Evolutionary conservation across 2,888 invertebrate species (phyloP).

Genomic region (Clistopyga incitator): DNA sequence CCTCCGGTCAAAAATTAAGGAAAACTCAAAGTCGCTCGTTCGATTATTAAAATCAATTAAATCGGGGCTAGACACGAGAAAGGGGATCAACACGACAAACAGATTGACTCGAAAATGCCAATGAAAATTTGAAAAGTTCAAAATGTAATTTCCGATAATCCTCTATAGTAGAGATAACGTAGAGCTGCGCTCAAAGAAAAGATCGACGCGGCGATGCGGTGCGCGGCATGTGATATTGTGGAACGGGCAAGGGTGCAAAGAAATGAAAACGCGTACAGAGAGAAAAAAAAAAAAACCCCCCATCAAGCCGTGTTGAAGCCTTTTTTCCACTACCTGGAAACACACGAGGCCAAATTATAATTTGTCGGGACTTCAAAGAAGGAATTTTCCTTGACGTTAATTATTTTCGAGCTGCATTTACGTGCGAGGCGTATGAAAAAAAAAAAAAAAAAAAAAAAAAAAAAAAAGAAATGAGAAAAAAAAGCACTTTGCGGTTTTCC

Average conservation of each 20-base stretch:
- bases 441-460: no score
- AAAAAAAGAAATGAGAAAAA: no score
- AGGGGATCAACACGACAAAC: background rate
- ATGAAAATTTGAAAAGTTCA: no score
- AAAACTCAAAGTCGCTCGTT: no score
- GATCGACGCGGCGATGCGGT: background rate
- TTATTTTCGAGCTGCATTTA: background rate
- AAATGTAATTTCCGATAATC: no score
- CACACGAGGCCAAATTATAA: conserved; percentile 7
- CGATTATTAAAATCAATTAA: conserved; percentile 64
- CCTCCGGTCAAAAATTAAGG: no score
- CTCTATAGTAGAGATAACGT: no score
- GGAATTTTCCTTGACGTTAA: conserved; percentile 12
- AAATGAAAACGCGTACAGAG: background rate
- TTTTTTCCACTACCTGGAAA: background rate
- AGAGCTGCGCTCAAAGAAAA: no score
- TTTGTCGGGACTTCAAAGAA: background rate
- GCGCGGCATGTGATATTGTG: background rate
- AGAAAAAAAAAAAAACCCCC: background rate
- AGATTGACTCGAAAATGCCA: no score
- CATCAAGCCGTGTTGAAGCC: background rate
- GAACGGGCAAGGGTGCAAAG: background rate
- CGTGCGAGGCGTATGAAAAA: background rate
- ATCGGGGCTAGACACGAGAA: conserved; percentile 16
- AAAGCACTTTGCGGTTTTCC: background rate